These are phyloP conservation scores for Choloepus didactylus DNA, from an alignment of 2,797 vertebrate genomes.

Conservation along the genomic window DNA sequence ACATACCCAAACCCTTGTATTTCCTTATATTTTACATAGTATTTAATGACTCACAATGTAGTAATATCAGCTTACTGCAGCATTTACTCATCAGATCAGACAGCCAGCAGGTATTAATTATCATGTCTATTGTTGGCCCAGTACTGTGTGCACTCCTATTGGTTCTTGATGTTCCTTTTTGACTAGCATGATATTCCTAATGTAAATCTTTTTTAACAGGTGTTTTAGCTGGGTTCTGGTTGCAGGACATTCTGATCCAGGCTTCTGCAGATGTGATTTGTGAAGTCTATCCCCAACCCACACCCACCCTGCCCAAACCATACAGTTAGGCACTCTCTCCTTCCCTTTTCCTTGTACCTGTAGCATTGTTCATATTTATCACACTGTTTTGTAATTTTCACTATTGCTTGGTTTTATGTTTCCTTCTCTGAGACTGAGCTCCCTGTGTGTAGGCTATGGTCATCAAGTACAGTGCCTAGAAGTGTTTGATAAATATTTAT, in stretches of 20 bases:
- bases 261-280: not conserved
- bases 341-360: not conserved
- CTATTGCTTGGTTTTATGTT: conserved; percentile 5
- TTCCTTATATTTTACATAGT: not conserved
- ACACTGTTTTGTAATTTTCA: not conserved
- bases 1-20: conserved; percentile 22
- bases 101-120: not conserved
- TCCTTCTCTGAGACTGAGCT: not conserved
- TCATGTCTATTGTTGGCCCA: conserved; percentile 14
- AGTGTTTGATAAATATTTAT: not conserved
- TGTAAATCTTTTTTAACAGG: not conserved
- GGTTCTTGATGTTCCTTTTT: not conserved
- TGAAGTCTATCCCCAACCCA: not conserved
- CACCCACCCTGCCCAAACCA: not conserved
- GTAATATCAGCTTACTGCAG: not conserved
- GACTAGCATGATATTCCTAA: not conserved
- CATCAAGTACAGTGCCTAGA: not conserved
- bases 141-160: not conserved
- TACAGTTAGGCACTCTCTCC: not conserved
- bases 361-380: not conserved
- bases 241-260: conserved; percentile 5
- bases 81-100: conserved; percentile 48
- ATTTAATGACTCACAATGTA: conserved; percentile 52
- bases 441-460: not conserved
- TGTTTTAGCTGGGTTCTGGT: not conserved